Conservation (phyloP, 2,113 vertebrate species). For the Lepus europaeus region DNA sequence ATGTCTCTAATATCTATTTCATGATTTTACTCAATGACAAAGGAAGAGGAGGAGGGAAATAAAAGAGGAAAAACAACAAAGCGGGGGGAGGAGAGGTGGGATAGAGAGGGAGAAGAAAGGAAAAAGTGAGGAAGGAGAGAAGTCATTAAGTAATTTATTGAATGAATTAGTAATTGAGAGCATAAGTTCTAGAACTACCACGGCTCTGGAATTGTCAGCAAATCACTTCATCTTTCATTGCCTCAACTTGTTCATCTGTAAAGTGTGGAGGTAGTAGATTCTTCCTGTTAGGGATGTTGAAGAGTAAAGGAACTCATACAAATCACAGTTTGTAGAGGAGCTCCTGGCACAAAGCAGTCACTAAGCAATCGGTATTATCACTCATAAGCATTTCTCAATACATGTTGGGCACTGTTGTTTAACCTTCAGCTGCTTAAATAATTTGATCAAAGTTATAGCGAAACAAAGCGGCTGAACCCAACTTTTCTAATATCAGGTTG, state of each 20-base stretch:
- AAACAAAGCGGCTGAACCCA: background rate
- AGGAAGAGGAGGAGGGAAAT: background rate
- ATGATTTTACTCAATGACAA: background rate
- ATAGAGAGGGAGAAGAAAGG: background rate
- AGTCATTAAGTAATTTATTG: background rate
- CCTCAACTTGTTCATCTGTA: background rate
- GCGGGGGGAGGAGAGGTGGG: no score
- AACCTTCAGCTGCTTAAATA: background rate
- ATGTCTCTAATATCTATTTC: background rate
- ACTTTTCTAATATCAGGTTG: background rate
- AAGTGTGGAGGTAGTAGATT: background rate
- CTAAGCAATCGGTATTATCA: background rate
- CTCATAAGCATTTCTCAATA: background rate
- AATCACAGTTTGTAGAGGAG: background rate
- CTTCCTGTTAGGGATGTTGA: background rate
- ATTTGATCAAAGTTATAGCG: background rate
- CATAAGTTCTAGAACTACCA: background rate
- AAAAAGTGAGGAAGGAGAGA: background rate
- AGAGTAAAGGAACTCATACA: background rate
- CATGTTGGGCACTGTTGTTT: background rate
- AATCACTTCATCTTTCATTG: background rate
- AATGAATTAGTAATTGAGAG: background rate
- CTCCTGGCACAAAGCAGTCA: background rate
- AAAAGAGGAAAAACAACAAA: background rate
- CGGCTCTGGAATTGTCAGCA: background rate